These are phyloP conservation scores for Carduelis carduelis DNA, from an alignment of 2,797 vertebrate species.

Conservation along the genomic window DNA sequence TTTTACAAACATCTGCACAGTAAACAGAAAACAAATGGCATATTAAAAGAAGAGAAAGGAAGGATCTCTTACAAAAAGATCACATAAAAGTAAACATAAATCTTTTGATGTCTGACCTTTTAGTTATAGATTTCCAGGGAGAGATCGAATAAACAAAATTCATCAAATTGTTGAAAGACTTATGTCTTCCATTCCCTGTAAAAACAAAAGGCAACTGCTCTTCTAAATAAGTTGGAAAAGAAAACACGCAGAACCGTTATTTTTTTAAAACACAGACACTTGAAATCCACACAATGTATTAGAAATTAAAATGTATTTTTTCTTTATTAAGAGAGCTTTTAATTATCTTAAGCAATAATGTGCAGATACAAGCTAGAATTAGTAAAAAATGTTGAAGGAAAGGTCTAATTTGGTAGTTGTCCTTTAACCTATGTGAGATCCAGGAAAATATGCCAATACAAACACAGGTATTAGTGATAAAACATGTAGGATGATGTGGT, in stretches of 20 bases:
- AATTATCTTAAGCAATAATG: background rate
- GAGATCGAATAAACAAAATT: conserved; percentile 54
- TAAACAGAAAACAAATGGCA: conserved; percentile 38
- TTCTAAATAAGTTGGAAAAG: background rate
- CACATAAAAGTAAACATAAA: conserved; percentile 68
- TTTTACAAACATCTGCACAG: conserved; percentile 12
- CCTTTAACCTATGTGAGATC: background rate
- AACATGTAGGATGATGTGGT: background rate
- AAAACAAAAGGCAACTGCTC: background rate
- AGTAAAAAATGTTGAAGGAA: conserved; percentile 13
- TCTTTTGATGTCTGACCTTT: conserved; percentile 69
- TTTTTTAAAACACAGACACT: conserved; percentile 20
- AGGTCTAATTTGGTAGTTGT: background rate
- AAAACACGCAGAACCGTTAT: conserved; percentile 3
- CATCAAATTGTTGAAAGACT: conserved; percentile 15
- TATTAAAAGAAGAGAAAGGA: background rate
- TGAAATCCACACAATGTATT: background rate
- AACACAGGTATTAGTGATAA: background rate
- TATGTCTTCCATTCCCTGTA: conserved; percentile 2
- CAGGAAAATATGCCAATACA: background rate
- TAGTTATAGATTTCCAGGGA: conserved; percentile 26
- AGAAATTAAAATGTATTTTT: background rate
- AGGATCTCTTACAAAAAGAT: conserved; percentile 43
- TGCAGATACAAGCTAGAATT: background rate
- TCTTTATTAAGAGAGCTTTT: conserved; percentile 45